These are phyloP conservation scores for Osedax fenrisi DNA, from an alignment of 2,888 invertebrate genomes.

Conservation along the genomic window DNA sequence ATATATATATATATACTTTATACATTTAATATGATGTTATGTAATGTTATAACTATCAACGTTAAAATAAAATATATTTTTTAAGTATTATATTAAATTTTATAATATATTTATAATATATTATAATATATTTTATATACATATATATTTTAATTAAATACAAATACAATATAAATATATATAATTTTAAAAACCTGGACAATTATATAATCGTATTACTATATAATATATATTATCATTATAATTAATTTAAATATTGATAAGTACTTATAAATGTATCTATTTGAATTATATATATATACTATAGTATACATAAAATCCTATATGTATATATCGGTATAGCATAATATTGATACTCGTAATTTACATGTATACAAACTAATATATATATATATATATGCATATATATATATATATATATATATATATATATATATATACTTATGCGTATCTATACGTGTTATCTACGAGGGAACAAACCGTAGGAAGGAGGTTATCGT, in stretches of 20 bases:
- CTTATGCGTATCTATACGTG: not conserved
- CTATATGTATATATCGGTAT: constrained; percentile 25
- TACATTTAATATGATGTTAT: not conserved
- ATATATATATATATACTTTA: not conserved
- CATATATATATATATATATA: not conserved
- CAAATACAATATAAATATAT: not conserved
- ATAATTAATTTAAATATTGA: not conserved
- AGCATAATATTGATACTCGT: not conserved
- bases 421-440: constrained; percentile 6
- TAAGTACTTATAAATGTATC: not conserved
- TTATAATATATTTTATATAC: not conserved
- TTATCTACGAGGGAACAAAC: too few relatives aligned
- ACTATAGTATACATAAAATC: constrained; percentile 26
- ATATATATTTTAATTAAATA: not conserved
- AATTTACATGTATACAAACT: not conserved
- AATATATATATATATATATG: not conserved
- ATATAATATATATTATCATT: not conserved
- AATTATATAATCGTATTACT: not conserved
- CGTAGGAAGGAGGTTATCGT: constrained; percentile 32
- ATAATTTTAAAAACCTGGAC: not conserved
- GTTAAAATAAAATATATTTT: not conserved
- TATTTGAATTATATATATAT: constrained; percentile 26
- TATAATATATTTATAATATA: not conserved
- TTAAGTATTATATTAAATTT: not conserved
- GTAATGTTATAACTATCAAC: not conserved